Base-by-base conservation (phyloP, 2,797 vertebrate genomes). In the Scolopax rusticola region DNA sequence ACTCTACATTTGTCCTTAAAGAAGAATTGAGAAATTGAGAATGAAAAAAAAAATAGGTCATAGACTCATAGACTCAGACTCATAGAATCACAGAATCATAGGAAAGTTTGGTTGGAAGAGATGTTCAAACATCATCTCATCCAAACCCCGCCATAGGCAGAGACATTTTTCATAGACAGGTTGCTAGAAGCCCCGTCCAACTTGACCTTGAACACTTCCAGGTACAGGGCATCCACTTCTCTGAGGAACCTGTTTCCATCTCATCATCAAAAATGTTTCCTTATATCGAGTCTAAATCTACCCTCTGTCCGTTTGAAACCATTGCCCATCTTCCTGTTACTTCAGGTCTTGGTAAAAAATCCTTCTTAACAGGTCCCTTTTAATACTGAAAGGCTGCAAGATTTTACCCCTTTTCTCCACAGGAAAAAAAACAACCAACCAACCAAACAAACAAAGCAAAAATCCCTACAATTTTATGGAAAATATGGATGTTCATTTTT, bases 101-200 rank as follows among this genome's bases (percentile, higher is more conserved):
- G 33, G 54, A 30, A 15, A 4, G 14, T 60, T 82, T 11, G 3
- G 1, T 32, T 74, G 27, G 28, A 56, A 50, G 20, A 12, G 4
- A 47, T 3, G 10, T 70, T 84, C 38, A 32, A 53, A 60, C 9
- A 25, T 30, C 13, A 38, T 43, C 12, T 48, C 7, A 18, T 40
- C 19, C 45, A 56, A 25, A 3, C 2, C 25, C 1, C 9, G 17
- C 28, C 11, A 6, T 21, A 2, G 30, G 3, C 21, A 65, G 25
- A 25, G 9, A 23, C 21, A 36, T 8, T 24, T 71, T 53, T 17
- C 27, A 24, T 41, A 21, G 18, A n/a, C 6, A 38, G 7, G 8
- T 47, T 65, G 5, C 11, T 53, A 8, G 27, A 71, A 79, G 18
- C 7, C 20, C 5, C 6, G 3, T 68, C 9, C 14, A 45, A 4